Conservation (phyloP, 2,797 vertebrate genomes). For the Danio albolineatus region DNA sequence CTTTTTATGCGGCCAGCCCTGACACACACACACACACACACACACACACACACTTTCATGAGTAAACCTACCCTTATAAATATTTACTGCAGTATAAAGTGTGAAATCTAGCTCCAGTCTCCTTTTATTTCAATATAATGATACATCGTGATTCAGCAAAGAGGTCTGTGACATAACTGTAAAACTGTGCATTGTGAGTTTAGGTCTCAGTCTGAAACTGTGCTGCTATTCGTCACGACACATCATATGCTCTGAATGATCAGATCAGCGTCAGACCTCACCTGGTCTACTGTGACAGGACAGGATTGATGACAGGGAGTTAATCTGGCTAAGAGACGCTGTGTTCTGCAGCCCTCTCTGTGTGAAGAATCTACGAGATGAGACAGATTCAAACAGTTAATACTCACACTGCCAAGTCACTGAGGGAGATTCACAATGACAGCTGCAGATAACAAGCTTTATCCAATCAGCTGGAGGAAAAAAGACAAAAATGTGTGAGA, state of each 20-base stretch:
- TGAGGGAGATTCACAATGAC: slow-evolving; percentile 77
- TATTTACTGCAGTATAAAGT: not conserved
- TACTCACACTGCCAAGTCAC: slow-evolving; percentile 66
- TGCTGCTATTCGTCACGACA: not conserved
- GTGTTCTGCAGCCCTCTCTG: slow-evolving; percentile 67
- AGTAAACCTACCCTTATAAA: not conserved
- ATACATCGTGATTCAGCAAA: not conserved
- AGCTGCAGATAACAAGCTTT: slow-evolving; percentile 79
- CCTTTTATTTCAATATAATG: not conserved
- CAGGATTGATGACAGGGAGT: slow-evolving; percentile 66
- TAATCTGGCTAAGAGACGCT: slow-evolving; percentile 74
- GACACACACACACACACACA: too few relatives aligned
- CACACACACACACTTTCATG: too few relatives aligned
- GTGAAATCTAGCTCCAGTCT: not conserved
- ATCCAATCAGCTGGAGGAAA: slow-evolving; percentile 71
- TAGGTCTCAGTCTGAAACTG: not conserved
- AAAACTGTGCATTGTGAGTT: not conserved
- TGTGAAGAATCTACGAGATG: slow-evolving; percentile 72
- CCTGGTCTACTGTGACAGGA: slow-evolving; percentile 54
- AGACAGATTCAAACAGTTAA: slow-evolving; percentile 76
- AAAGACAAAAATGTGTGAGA: not conserved
- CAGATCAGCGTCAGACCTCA: slow-evolving; percentile 60
- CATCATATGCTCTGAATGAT: slow-evolving; percentile 56
- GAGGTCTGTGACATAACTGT: not conserved
- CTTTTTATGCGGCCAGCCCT: too few relatives aligned